These are phyloP conservation scores for Atherinosoma microstoma DNA, from an alignment of 2,797 vertebrate species.

Conservation along the genomic window DNA sequence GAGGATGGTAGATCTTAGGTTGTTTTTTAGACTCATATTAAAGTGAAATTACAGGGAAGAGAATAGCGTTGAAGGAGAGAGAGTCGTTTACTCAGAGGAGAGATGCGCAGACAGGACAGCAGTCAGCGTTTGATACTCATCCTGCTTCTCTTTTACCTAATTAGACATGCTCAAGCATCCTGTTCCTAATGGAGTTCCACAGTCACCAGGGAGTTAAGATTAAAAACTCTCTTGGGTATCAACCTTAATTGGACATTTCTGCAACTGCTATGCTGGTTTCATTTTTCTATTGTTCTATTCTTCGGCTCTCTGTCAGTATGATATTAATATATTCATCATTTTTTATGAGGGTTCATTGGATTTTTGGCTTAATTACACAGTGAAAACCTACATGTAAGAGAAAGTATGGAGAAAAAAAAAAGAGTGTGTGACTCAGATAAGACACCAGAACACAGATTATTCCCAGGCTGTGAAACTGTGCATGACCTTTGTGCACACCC, in stretches of 20 bases:
- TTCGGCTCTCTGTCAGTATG: background rate
- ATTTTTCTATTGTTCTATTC: constrained; percentile 1
- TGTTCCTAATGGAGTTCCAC: constrained; percentile 23
- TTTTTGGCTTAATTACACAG: background rate
- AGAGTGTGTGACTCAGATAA: no score
- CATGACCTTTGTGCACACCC: background rate
- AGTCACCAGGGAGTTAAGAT: constrained; percentile 21
- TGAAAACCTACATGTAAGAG: background rate
- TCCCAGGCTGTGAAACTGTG: background rate
- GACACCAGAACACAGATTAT: no score
- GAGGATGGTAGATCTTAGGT: constrained; percentile 30
- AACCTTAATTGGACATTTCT: constrained; percentile 26
- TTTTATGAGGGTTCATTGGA: background rate
- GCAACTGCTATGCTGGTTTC: constrained; percentile 2
- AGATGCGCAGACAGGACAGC: constrained; percentile 7
- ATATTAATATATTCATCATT: background rate
- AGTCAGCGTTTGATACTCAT: constrained; percentile 30
- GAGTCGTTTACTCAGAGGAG: constrained; percentile 33
- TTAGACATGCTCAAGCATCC: constrained; percentile 25
- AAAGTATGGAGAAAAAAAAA: background rate
- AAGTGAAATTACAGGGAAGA: constrained; percentile 49
- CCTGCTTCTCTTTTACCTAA: constrained; percentile 30
- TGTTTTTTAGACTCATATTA: constrained; percentile 47
- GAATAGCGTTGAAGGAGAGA: constrained; percentile 32
- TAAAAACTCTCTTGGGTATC: constrained; percentile 14